A percentile compares a stretch with the other conserved stretches of the same genome.
These are phyloP conservation scores for Ibidorhyncha struthersii DNA, from an alignment of 2,113 vertebrate species.

Conservation along the genomic window DNA sequence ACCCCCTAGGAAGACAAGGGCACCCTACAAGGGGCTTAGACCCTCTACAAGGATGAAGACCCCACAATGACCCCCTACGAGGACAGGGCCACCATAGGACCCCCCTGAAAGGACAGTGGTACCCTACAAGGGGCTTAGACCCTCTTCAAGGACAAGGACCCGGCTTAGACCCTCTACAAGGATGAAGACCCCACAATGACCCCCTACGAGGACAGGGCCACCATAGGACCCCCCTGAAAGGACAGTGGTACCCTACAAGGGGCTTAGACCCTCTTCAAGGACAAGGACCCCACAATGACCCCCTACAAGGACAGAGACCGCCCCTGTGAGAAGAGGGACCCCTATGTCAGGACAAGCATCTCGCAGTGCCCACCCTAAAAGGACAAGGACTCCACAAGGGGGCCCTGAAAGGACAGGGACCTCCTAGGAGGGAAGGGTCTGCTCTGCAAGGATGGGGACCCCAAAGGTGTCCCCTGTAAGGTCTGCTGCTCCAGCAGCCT, in stretches of 20 bases:
- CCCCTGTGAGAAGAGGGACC: background rate
- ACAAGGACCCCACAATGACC: background rate
- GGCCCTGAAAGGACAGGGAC: background rate
- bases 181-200: background rate
- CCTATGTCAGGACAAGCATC: background rate
- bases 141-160: background rate
- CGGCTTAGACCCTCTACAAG: background rate
- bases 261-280: background rate
- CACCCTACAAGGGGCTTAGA: background rate
- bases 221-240: background rate
- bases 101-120: background rate
- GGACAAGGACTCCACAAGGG: too few relatives aligned
- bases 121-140: background rate
- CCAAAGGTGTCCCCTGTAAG: background rate
- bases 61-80: background rate
- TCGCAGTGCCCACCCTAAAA: background rate
- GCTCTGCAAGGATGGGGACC: background rate
- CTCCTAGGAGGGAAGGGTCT: background rate
- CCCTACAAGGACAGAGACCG: background rate
- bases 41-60: background rate
- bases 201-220: background rate
- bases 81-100: background rate
- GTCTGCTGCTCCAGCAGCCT: background rate
- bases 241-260: background rate
- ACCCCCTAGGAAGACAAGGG: background rate